Conservation (phyloP, 1,140 invertebrate species). For the Atta texana region DNA sequence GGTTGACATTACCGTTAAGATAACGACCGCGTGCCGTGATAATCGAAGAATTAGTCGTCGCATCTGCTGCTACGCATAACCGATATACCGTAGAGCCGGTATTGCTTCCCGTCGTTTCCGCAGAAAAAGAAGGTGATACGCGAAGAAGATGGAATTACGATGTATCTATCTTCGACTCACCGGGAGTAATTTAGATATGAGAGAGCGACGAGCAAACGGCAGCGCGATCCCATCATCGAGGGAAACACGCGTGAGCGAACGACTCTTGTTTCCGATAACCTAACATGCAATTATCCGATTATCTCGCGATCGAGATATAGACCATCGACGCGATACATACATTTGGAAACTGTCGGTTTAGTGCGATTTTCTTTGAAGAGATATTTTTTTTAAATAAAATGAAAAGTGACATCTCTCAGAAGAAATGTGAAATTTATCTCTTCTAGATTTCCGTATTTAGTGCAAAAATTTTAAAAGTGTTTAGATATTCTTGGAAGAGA, state of each 20-base stretch:
- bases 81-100: not conserved
- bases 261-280: slow-evolving; percentile 74
- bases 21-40: slow-evolving; percentile 67
- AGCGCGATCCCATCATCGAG: not conserved
- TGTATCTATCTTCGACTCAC: slow-evolving; percentile 31
- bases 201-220: not conserved
- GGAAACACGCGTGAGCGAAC: slow-evolving; percentile 16
- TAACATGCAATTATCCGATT: slow-evolving; percentile 72
- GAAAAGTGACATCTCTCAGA: not conserved
- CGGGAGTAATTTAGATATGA: slow-evolving; percentile 51
- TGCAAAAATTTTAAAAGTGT: not conserved
- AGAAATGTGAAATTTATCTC: not conserved
- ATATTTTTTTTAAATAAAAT: not conserved
- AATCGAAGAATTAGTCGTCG: slow-evolving; percentile 74
- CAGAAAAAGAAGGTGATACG: not conserved
- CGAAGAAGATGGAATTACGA: slow-evolving; percentile 55
- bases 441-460: not conserved
- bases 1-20: slow-evolving; percentile 51
- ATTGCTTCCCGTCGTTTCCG: not conserved
- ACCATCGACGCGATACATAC: not conserved
- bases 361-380: not conserved
- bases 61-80: slow-evolving; percentile 45
- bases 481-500: not conserved
- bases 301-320: slow-evolving; percentile 14
- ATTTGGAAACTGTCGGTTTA: not conserved